Evolutionary conservation across 2,113 vertebrate species (phyloP).

Genomic region (Alexandromys fortis): DNA sequence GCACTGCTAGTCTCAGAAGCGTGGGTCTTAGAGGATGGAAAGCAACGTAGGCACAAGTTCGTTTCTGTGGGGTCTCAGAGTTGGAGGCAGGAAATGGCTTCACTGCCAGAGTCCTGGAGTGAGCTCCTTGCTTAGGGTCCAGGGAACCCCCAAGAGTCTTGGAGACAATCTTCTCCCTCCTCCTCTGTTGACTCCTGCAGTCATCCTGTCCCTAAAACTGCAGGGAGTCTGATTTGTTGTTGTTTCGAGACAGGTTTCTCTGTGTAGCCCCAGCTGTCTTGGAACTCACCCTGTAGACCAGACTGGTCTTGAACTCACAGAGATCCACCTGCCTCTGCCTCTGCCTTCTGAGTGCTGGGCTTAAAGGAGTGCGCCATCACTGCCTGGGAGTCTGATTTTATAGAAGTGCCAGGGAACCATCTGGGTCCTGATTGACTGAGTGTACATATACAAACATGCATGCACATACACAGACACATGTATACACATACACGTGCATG

Average conservation of each 20-base stretch:
- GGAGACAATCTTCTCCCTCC: neutral
- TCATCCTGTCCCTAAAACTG: neutral
- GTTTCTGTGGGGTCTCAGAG: neutral
- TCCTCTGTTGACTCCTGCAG: neutral
- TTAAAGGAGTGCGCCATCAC: no score
- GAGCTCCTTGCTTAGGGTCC: neutral
- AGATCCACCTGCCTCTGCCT: neutral
- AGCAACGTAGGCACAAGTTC: neutral
- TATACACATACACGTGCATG: neutral
- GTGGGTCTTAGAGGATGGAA: neutral
- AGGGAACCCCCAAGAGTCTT: neutral
- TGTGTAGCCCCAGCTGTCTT: neutral
- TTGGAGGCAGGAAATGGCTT: neutral
- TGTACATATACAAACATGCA: neutral
- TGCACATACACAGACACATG: no score
- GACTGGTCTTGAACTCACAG: neutral
- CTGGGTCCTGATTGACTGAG: neutral
- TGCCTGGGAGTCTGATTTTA: neutral
- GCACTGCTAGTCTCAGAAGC: neutral
- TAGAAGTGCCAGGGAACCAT: neutral
- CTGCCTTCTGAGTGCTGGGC: no score
- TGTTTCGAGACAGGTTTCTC: neutral
- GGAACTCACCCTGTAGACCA: neutral
- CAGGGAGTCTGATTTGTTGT: neutral
- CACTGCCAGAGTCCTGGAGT: neutral